Evolutionary conservation across 1,140 invertebrate genomes (phyloP), one percentile per base, ranked within the genome.

Genomic region (Conus ventricosus): DNA sequence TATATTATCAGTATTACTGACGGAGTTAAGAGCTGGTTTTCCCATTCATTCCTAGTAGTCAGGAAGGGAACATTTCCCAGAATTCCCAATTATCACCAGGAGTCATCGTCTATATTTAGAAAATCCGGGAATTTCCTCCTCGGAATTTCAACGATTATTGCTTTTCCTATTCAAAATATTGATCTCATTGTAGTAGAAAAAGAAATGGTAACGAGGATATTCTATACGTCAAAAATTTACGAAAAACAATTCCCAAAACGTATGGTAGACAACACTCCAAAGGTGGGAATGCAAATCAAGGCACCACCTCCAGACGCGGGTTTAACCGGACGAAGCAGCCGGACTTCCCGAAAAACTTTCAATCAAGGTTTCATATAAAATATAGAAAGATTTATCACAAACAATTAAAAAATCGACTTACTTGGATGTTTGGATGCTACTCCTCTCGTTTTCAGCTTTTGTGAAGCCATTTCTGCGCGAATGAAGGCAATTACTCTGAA

Each of bases 261-360:
- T 39, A 39, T 39, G 39, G 0, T 39, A 39, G 2, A 75, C 23
- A n/a, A n/a, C n/a, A 75, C n/a, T 75, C 71, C 7, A 75, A 75
- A 75, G 20, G 20, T 8, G 25, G 20, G 20, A 20, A 75, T 60
- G 25, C 23, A 8, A 75, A 8, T 75, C 71, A 20, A 17, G 25
- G 54, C 7, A 53, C 39, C 80, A 7, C 27, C 17, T 51, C 17
- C 51, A 51, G 17, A 81, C 39, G 80, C 80, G 80, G 80, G 80
- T 8, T 81, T 71, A 23, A n/a, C 67, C 80, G 20, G 13, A 51
- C 80, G 0, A 39, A 3, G 39, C 39, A 39, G 23, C 7, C 51
- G 27, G 23, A 51, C 39, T 81, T 81, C 80, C 80, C 80, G 80
- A 81, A 81, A 80, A 81, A 81, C 6, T 81, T 81, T 55, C 80